Evolutionary conservation across 2,888 invertebrate species (phyloP).

Genomic region (Orthosia cruda): DNA sequence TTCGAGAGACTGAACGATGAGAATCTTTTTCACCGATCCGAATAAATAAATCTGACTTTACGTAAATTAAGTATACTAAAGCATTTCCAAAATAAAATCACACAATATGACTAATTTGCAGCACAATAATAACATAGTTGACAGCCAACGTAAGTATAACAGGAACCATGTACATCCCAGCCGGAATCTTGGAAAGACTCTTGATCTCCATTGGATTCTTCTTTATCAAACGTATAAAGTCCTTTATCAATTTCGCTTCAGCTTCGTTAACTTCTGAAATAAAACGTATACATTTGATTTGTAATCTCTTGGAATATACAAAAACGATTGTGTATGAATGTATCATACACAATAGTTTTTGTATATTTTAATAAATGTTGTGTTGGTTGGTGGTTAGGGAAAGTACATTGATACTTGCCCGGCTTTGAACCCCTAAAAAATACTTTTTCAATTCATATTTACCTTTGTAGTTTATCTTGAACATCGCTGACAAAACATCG

Average conservation of each 20-base stretch:
- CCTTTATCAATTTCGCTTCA: conserved; percentile 23
- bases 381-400: too few relatives aligned
- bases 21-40: too few relatives aligned
- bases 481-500: too few relatives aligned
- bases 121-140: conserved; percentile 14
- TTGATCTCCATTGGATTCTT: not conserved
- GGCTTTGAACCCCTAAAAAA: too few relatives aligned
- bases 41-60: too few relatives aligned
- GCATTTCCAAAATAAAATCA: not conserved
- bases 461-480: too few relatives aligned
- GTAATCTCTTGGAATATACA: not conserved
- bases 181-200: conserved; percentile 4
- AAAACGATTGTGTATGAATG: not conserved
- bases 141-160: not conserved
- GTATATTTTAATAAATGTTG: not conserved
- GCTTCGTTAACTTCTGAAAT: conserved; percentile 1
- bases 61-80: too few relatives aligned
- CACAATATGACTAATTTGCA: conserved; percentile 20
- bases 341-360: not conserved
- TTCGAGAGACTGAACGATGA: too few relatives aligned
- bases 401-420: too few relatives aligned
- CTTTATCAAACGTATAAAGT: conserved; percentile 14
- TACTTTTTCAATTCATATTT: too few relatives aligned
- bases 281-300: not conserved
- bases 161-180: conserved; percentile 25